Evolutionary conservation across 2,797 vertebrate genomes (phyloP).

Genomic region (Eulemur mongoz): DNA sequence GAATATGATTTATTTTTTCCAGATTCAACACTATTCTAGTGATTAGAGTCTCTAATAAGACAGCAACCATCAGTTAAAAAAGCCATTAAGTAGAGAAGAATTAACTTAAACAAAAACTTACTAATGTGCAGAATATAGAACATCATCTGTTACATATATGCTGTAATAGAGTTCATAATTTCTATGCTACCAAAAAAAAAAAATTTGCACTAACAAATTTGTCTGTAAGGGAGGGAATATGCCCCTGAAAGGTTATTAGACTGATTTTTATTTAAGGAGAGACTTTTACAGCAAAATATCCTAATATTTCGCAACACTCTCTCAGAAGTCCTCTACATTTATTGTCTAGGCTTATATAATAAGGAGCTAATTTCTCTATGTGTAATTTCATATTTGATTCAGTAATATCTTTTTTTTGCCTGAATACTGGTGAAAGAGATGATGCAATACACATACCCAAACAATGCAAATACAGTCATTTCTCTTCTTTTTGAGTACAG

Average conservation of each 20-base stretch:
- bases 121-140: background rate
- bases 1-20: conserved; percentile 39
- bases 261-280: background rate
- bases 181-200: background rate
- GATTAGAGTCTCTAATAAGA: conserved; percentile 22
- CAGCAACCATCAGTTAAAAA: background rate
- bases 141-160: background rate
- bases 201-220: background rate
- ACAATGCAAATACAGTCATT: background rate
- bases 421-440: background rate
- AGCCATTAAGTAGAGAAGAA: conserved; percentile 4
- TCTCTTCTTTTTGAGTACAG: background rate
- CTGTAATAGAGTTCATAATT: background rate
- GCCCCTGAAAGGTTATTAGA: background rate
- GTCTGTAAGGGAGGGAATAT: background rate
- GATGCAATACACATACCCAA: background rate
- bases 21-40: conserved; percentile 19
- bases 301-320: background rate
- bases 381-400: background rate
- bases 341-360: background rate
- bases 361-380: background rate
- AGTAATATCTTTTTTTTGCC: background rate
- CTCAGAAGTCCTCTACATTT: background rate
- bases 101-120: conserved; percentile 35
- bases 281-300: background rate